A percentile compares a stretch with the other conserved stretches of the same genome.
Conservation (phyloP, 2,888 invertebrate genomes). For the Parelbella ahira region DNA sequence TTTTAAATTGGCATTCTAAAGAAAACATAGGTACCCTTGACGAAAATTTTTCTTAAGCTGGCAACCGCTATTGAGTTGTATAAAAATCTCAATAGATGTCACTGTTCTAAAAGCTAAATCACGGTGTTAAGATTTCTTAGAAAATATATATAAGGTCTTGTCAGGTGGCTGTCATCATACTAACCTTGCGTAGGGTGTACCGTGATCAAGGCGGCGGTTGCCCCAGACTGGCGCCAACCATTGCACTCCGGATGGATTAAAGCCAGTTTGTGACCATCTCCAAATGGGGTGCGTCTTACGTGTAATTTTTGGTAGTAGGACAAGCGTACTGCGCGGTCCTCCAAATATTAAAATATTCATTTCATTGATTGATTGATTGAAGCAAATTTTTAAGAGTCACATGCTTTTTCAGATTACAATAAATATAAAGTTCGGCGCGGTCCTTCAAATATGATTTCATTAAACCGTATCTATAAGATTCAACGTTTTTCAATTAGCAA, state of each 20-base stretch:
- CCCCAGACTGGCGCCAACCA: conserved; percentile 82
- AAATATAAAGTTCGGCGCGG: no score
- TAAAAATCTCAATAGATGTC: conserved; percentile 55
- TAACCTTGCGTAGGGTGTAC: conserved; percentile 88
- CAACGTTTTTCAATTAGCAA: no score
- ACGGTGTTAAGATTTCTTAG: conserved; percentile 49
- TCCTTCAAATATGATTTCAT: no score
- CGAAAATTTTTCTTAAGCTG: no score
- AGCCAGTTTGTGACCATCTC: conserved; percentile 82
- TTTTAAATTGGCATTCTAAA: no score
- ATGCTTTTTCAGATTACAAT: no score
- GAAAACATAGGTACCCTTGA: no score
- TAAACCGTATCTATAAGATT: no score
- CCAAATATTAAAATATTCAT: no score
- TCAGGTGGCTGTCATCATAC: conserved; percentile 51
- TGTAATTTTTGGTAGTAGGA: conserved; percentile 83
- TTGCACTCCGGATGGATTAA: conserved; percentile 82
- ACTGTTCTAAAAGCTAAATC: conserved; percentile 44
- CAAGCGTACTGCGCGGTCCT: conserved; percentile 82
- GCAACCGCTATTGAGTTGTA: conserved; percentile 27
- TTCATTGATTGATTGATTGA: no score
- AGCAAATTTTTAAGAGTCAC: no score
- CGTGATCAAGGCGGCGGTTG: conserved; percentile 86
- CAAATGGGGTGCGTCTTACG: conserved; percentile 80
- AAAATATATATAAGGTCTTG: conserved; percentile 39